Evolutionary conservation across 2,888 invertebrate species (phyloP), one percentile per base, ranked within the genome.

Genomic region (Rotaria macrura): DNA sequence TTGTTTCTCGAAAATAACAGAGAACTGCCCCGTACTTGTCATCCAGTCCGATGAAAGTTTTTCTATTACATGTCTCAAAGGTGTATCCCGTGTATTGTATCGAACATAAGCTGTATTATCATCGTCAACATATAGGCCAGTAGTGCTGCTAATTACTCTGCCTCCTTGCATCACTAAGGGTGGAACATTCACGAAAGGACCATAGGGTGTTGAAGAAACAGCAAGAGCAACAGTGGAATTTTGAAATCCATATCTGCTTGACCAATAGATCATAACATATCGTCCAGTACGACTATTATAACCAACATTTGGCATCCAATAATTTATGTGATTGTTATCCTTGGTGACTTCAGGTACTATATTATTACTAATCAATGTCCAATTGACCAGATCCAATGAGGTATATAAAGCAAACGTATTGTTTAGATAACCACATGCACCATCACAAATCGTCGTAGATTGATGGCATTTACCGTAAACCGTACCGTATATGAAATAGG

Each of bases 101-200:
- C 65, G 65, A n/a, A 65, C 65, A 65, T 65, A 65, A 65, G 65
- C 65, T 65, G 65, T 65, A 65, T 65, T 65, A 65, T 65, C 65
- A 65, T 65, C 65, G 29, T 65, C 65, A 65, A 65, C 65, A 65
- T 29, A 65, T n/a, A 65, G 29, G 14, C 34, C 17, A n/a, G 29
- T 65, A 14, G 65, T 65, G 34, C 34, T 34, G 23, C 65, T 65
- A 17, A 65, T 65, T 65, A 29, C 65, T 65, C 29, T 65, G 10
- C 29, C 65, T 29, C 65, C 65, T 65, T 65, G 34, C 65, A 65
- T 65, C 34, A 29, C 29, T 34, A 65, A 65, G 17, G 65, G 65
- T 10, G 65, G 65, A 65, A n/a, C 65, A 34, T 65, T 65, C 29
- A 65, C 65, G 9, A 65, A 65, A 29, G 65, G 65, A 65, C 65